Evolutionary conservation across 2,797 vertebrate genomes (phyloP).

Genomic region (Vireo griseus): DNA sequence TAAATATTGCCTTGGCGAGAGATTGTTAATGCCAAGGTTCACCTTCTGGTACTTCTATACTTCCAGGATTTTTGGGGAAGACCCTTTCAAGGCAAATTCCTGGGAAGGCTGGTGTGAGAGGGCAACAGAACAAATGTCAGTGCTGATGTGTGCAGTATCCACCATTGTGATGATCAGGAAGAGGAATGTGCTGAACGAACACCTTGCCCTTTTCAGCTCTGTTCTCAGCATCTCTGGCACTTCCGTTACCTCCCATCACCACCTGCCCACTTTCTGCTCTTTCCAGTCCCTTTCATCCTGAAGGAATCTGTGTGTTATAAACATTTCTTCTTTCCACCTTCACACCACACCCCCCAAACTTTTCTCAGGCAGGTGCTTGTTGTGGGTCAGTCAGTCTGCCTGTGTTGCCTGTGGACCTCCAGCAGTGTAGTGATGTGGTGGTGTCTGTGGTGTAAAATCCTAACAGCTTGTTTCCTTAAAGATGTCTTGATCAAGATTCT

Average conservation of each 20-base stretch:
- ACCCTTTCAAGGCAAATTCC: background rate
- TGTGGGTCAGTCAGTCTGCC: background rate
- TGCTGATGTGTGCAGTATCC: background rate
- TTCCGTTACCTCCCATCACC: background rate
- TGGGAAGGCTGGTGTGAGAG: background rate
- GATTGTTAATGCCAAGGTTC: background rate
- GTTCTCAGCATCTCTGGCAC: background rate
- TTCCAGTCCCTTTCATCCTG: background rate
- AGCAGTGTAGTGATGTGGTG: background rate
- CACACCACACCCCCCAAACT: accelerated
- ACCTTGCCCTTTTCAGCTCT: background rate
- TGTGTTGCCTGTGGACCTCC: background rate
- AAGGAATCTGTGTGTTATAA: background rate
- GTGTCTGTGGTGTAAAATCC: background rate
- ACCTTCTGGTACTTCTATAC: background rate
- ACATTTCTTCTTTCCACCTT: background rate
- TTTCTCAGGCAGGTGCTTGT: background rate
- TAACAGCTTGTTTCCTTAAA: background rate
- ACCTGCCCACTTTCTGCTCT: background rate
- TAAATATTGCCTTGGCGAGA: background rate
- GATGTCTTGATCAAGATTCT: background rate
- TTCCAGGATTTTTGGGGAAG: background rate
- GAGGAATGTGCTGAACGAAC: background rate
- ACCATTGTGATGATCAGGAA: background rate
- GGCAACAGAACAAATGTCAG: background rate